phyloP scores from a whole-genome alignment of 1,140 invertebrate species.

The Drosophila athabasca region DNA sequence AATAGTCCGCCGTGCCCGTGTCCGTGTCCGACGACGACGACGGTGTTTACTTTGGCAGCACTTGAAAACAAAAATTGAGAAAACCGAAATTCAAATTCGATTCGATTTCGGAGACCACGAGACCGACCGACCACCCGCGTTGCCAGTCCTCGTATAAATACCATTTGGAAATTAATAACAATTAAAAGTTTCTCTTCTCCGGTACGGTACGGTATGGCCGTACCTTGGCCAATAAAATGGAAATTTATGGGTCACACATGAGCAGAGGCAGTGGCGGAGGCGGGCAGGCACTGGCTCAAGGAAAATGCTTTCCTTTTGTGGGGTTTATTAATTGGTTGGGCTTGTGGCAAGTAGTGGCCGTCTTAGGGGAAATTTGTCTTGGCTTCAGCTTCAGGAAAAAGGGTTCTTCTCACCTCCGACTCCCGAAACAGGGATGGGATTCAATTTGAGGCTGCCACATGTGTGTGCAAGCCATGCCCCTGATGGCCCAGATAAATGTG shows the following conservation, averaged over 20 bases:
- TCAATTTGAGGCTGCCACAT: conserved; percentile 51
- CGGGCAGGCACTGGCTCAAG: conserved; percentile 9
- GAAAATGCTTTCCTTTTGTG: conserved; percentile 27
- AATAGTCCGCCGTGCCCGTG: conserved; percentile 61
- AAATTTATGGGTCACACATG: conserved; percentile 81
- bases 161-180: conserved; percentile 74
- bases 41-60: conserved; percentile 77
- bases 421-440: conserved; percentile 36
- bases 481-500: conserved; percentile 57
- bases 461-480: conserved; percentile 25
- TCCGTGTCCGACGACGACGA: conserved; percentile 17
- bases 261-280: conserved; percentile 16
- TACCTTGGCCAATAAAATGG: conserved; percentile 79
- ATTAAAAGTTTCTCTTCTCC: conserved; percentile 66
- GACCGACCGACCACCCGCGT: conserved; percentile 75
- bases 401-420: conserved; percentile 26
- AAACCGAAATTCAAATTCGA: conserved; percentile 43
- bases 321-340: conserved; percentile 70
- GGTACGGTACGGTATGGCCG: conserved; percentile 17
- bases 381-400: conserved; percentile 19
- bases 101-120: conserved; percentile 3
- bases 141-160: conserved; percentile 22
- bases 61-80: conserved; percentile 63
- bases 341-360: conserved; percentile 48
- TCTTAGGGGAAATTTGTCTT: conserved; percentile 66